phyloP scores from a whole-genome alignment of 2,113 vertebrate genomes.

The Theropithecus gelada region DNA sequence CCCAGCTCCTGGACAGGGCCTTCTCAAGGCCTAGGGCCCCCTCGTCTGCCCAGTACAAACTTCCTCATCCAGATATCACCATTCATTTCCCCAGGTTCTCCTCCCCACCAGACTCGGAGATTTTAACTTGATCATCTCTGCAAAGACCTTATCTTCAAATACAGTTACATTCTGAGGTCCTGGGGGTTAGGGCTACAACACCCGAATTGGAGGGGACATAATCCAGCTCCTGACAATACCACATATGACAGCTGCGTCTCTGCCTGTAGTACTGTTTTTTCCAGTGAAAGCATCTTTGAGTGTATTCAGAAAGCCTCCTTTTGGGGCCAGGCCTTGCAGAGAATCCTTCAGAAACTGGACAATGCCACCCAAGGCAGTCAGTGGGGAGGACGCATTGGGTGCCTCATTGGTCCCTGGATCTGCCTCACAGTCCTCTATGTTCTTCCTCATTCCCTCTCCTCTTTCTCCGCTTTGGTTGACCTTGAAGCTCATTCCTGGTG shows the following conservation, averaged over 20 bases:
- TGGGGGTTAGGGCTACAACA: background rate
- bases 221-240: background rate
- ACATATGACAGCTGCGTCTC: background rate
- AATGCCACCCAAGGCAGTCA: background rate
- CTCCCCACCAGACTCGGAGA: background rate
- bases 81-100: background rate
- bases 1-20: background rate
- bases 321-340: background rate
- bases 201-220: background rate
- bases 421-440: background rate
- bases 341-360: background rate
- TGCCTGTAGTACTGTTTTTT: background rate
- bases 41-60: background rate
- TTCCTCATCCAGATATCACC: background rate
- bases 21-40: background rate
- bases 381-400: background rate
- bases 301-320: background rate
- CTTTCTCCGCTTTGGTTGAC: background rate
- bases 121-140: background rate
- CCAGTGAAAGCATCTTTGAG: no score
- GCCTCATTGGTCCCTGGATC: background rate
- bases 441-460: background rate
- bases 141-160: background rate
- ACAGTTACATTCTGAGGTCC: background rate
- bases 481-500: background rate